Evolutionary conservation across 1,140 invertebrate genomes (phyloP).

Genomic region (Akabosia matsudoensis): DNA sequence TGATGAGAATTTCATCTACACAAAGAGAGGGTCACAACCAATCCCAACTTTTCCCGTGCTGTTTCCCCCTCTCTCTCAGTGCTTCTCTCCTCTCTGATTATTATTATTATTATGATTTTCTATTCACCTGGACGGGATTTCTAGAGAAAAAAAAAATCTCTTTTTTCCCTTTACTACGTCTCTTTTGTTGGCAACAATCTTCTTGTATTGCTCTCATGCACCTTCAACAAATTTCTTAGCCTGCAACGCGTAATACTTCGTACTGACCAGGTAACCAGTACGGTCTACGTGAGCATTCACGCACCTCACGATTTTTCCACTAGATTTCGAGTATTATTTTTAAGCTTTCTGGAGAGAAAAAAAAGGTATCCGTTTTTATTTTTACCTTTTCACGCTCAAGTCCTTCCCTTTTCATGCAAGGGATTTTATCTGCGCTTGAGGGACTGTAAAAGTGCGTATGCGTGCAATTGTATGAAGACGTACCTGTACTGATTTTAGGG

Average conservation of each 20-base stretch:
- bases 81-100: not conserved
- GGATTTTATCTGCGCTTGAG: not conserved
- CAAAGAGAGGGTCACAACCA: not conserved
- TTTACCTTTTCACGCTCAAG: constrained; percentile 5
- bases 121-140: constrained; percentile 2
- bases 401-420: constrained; percentile 9
- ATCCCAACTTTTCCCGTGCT: not conserved
- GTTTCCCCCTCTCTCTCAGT: not conserved
- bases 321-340: not conserved
- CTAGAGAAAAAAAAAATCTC: not conserved
- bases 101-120: not conserved
- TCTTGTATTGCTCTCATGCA: not conserved
- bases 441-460: too few relatives aligned
- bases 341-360: not conserved
- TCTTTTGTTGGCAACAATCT: not conserved
- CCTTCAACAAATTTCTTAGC: too few relatives aligned
- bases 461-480: too few relatives aligned
- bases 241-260: too few relatives aligned
- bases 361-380: constrained; percentile 18
- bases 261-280: not conserved
- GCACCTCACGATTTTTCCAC: not conserved
- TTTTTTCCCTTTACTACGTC: not conserved
- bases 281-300: not conserved
- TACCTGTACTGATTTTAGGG: not conserved
- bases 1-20: not conserved